Evolutionary conservation across 2,113 vertebrate genomes (phyloP).

Genomic region (Isurus oxyrinchus): DNA sequence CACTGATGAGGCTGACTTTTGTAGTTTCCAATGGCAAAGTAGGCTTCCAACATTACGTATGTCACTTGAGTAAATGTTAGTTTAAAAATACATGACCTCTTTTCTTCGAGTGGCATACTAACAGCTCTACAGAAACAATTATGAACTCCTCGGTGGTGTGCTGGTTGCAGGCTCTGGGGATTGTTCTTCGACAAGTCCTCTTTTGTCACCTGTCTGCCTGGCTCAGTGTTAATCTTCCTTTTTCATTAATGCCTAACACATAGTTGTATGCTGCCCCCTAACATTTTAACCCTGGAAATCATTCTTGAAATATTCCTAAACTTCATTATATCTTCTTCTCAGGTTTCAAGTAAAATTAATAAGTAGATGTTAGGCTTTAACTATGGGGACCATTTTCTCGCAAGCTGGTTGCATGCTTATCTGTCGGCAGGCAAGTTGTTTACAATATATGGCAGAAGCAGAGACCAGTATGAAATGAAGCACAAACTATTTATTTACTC

Average conservation of each 20-base stretch:
- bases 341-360: no score
- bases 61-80: constrained; percentile 9
- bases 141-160: neutral
- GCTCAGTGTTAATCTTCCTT: neutral
- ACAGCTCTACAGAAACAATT: neutral
- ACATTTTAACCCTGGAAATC: neutral
- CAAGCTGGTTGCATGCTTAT: no score
- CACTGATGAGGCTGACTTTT: no score
- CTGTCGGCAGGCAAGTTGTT: no score
- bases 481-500: no score
- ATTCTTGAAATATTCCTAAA: neutral
- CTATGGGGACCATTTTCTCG: no score
- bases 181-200: neutral
- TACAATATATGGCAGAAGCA: no score
- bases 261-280: neutral
- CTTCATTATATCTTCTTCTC: neutral
- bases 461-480: no score
- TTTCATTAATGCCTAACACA: neutral
- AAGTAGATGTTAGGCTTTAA: no score
- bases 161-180: neutral
- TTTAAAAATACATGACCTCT: constrained; percentile 26
- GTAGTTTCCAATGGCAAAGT: neutral
- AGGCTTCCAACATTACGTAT: neutral
- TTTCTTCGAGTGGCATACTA: constrained; percentile 22
- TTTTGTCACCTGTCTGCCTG: neutral